Percentiles rank a stretch among this genome's conserved stretches.
Evolutionary conservation across 2,888 invertebrate species (phyloP).

Genomic region (Timema cristinae): DNA sequence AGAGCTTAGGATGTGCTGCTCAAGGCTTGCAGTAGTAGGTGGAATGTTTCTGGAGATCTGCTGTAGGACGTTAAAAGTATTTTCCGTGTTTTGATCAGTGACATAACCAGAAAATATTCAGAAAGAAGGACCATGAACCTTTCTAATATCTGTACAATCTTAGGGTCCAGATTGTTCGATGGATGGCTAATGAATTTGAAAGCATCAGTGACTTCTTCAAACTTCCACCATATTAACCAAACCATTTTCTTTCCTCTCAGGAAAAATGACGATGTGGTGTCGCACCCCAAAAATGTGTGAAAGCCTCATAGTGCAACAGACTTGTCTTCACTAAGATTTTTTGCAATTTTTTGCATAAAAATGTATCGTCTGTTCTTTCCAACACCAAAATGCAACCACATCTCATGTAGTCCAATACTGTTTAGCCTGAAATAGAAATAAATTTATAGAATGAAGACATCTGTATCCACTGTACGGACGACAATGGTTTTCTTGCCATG

Average conservation of each 20-base stretch:
- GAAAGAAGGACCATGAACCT: not conserved
- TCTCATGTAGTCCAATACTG: slow-evolving; percentile 6
- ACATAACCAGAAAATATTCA: slow-evolving; percentile 4
- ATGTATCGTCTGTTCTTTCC: slow-evolving; percentile 4
- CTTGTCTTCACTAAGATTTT: not conserved
- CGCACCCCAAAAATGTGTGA: slow-evolving; percentile 19
- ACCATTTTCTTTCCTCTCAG: not conserved
- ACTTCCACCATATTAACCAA: no score
- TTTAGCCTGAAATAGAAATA: slow-evolving; percentile 8
- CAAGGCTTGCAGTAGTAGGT: not conserved
- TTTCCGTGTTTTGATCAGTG: not conserved
- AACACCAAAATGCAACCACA: slow-evolving; percentile 13
- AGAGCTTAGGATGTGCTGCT: slow-evolving; percentile 1
- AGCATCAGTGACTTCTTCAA: not conserved
- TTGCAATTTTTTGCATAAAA: slow-evolving; percentile 15
- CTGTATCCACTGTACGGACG: not conserved
- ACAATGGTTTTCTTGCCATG: no score
- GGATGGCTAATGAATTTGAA: not conserved
- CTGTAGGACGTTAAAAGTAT: not conserved
- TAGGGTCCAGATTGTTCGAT: not conserved
- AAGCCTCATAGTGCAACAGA: not conserved
- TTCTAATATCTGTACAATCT: not conserved
- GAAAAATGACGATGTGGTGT: slow-evolving; percentile 2
- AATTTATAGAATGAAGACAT: slow-evolving; percentile 7
- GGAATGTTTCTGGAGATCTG: not conserved